Conservation (phyloP, 2,888 invertebrate species). For the Aporophyla nigra region DNA sequence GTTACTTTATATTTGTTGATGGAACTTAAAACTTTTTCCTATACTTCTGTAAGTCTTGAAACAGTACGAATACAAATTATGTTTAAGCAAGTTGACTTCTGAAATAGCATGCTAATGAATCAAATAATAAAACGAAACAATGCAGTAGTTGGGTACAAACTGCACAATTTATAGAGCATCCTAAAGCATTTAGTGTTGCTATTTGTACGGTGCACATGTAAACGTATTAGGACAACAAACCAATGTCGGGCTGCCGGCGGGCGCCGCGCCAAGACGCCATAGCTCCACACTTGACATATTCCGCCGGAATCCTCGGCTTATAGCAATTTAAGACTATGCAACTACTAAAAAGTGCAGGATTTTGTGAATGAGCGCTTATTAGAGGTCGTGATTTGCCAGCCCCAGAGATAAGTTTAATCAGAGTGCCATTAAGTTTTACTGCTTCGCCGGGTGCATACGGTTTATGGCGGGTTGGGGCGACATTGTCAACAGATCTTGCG, state of each 20-base stretch:
- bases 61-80: conserved; percentile 39
- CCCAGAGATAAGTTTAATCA: conserved; percentile 89
- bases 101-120: conserved; percentile 52
- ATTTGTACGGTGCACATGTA: conserved; percentile 71
- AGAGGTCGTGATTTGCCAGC: conserved; percentile 84
- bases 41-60: conserved; percentile 37
- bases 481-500: conserved; percentile 91
- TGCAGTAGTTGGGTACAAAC: conserved; percentile 42
- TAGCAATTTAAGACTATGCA: conserved; percentile 74
- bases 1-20: conserved; percentile 62
- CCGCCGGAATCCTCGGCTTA: conserved; percentile 68
- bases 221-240: conserved; percentile 77
- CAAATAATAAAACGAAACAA: conserved; percentile 50
- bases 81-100: conserved; percentile 36
- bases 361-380: conserved; percentile 80
- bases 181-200: conserved; percentile 69
- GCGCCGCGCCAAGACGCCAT: conserved; percentile 78
- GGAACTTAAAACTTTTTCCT: conserved; percentile 51
- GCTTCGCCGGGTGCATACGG: conserved; percentile 89
- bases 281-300: conserved; percentile 74
- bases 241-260: conserved; percentile 68
- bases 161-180: conserved; percentile 57
- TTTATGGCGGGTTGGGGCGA: conserved; percentile 88
- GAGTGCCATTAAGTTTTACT: conserved; percentile 89
- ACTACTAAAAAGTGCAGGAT: conserved; percentile 69